These are phyloP conservation scores for Grus americana DNA, from an alignment of 2,113 vertebrate species.

Conservation along the genomic window DNA sequence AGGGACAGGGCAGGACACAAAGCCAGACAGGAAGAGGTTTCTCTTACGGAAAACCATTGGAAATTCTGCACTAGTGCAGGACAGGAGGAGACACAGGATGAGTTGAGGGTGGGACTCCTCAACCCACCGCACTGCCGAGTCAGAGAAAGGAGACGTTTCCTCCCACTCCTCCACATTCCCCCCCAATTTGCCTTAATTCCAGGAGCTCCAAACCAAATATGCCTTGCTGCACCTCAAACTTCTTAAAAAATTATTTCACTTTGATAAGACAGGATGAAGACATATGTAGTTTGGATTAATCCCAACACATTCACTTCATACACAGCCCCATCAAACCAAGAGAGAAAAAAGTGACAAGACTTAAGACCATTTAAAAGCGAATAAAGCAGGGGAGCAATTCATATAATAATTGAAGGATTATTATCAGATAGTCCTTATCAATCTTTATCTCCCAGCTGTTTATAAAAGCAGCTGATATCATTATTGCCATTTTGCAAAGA, in stretches of 20 bases:
- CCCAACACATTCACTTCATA: background rate
- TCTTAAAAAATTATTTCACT: background rate
- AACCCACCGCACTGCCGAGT: background rate
- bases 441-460: background rate
- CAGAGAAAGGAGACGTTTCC: background rate
- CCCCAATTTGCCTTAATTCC: background rate
- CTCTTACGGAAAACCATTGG: background rate
- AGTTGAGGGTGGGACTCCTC: background rate
- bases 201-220: background rate
- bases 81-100: background rate
- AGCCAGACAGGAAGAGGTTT: background rate
- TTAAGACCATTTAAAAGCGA: background rate
- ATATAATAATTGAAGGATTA: background rate
- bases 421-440: background rate
- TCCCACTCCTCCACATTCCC: background rate
- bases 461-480: background rate
- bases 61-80: background rate
- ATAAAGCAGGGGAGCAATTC: background rate
- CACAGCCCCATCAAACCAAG: background rate
- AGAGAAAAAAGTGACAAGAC: background rate
- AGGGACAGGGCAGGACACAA: background rate
- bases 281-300: background rate
- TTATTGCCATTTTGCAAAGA: background rate
- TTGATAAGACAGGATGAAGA: constrained; percentile 3
- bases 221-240: background rate